Base-by-base conservation (phyloP, 2,113 vertebrate genomes). In the Microcebus tavaratra region DNA sequence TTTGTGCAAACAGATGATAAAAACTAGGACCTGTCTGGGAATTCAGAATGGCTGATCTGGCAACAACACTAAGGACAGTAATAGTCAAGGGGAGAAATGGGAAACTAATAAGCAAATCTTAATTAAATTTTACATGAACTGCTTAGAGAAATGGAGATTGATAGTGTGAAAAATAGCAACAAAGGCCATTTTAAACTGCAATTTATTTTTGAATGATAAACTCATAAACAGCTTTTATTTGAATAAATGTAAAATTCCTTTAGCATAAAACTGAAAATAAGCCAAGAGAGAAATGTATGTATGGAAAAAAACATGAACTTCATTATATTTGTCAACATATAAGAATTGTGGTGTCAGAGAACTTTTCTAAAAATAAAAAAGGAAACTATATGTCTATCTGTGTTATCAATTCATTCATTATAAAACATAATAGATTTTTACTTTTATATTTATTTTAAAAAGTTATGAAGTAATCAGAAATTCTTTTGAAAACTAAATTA, bases 71-170 rank as follows among this genome's bases (percentile, higher is more conserved):
- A 61, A 61, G 29, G 48, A 67, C 4, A 53, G 8, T 84, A 31
- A 57, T 80, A 65, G 72, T 95, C 65, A 88, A 27, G 21, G 8
- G 34, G 9, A 61, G 67, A 48, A 89, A n/a, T 34, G 23, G 9
- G 78, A 92, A 90, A 80, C 29, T 55, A 78, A 78, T 81, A 88
- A 88, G 34, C 14, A 92, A 85, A 90, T 87, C 14, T 39, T 85
- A 68, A 57, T 82, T 95, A 96, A 75, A 94, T 68, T 65, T 96
- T 72, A 14, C 5, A 85, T 61, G 67, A 94, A 83, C 20, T 92
- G 21, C 27, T 90, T 90, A 73, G 45, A 76, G 8, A 92, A 95
- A 83, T 59, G 4, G 27, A 95, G 53, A 59, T 34, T 48, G 61
- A 86, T 39, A 91, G 4, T 88, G 27, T 82, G 9, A 79, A 29